These are phyloP conservation scores for Eupithecia pulchellata DNA, from an alignment of 2,888 invertebrate species.

Conservation along the genomic window DNA sequence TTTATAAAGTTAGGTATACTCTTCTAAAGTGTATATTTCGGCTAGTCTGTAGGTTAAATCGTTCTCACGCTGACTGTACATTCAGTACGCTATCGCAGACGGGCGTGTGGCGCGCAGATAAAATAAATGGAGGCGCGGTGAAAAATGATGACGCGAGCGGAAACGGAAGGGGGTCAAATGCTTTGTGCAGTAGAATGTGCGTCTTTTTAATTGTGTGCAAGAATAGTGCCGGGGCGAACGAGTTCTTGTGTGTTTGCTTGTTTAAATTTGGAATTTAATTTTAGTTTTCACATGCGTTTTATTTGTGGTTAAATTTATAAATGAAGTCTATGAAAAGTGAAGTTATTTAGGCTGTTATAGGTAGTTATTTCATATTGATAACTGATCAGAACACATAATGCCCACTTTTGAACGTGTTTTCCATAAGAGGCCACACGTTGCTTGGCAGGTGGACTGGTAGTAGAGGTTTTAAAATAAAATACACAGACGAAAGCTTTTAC, in stretches of 20 bases:
- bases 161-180: conserved; percentile 72
- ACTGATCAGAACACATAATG: no score
- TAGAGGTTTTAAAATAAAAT: not conserved
- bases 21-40: no score
- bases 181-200: conserved; percentile 40
- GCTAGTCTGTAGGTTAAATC: no score
- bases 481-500: not conserved
- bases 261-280: conserved; percentile 2
- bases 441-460: not conserved
- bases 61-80: not conserved
- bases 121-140: conserved; percentile 83
- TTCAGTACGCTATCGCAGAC: conserved; percentile 52
- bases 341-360: no score
- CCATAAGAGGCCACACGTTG: no score
- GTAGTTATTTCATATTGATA: not conserved
- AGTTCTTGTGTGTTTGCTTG: conserved; percentile 7
- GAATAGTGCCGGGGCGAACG: not conserved
- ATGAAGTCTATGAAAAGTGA: not conserved
- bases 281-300: not conserved
- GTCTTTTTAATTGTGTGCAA: conserved; percentile 32
- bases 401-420: no score
- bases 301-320: not conserved
- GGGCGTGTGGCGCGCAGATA: conserved; percentile 82
- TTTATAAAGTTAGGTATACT: no score
- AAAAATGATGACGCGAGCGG: conserved; percentile 83